A percentile compares a stretch with the other conserved stretches of the same genome.
These are phyloP conservation scores for Lasioglossum pauxillum DNA, from an alignment of 2,888 invertebrate species.

Conservation along the genomic window DNA sequence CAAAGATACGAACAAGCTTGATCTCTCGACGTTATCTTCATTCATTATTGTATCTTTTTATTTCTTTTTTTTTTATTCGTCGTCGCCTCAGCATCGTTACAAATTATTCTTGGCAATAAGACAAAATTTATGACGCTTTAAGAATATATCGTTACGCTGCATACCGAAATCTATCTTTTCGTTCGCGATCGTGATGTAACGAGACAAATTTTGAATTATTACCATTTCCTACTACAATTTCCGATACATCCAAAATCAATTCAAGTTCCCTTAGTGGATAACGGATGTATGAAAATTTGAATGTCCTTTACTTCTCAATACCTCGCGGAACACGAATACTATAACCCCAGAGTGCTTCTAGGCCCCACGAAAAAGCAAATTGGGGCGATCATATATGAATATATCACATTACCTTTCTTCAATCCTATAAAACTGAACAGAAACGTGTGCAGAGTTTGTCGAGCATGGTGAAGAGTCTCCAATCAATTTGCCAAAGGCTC, in stretches of 20 bases:
- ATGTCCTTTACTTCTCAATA: slow-evolving; percentile 66
- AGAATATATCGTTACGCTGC: slow-evolving; percentile 39
- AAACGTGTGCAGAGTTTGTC: slow-evolving; percentile 33
- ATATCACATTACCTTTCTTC: slow-evolving; percentile 80
- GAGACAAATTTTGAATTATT: slow-evolving; percentile 77
- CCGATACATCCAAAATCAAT: slow-evolving; percentile 61
- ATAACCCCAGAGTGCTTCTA: slow-evolving; percentile 81
- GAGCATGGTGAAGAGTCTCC: slow-evolving; percentile 43
- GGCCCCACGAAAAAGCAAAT: slow-evolving; percentile 80
- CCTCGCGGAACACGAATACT: slow-evolving; percentile 74
- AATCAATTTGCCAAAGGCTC: slow-evolving; percentile 26
- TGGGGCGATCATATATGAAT: slow-evolving; percentile 76
- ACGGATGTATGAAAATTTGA: slow-evolving; percentile 68
- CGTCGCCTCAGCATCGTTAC: slow-evolving; percentile 49
- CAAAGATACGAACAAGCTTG: slow-evolving; percentile 47
- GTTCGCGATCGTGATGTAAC: slow-evolving; percentile 70
- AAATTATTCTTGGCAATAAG: slow-evolving; percentile 69
- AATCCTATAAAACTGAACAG: slow-evolving; percentile 51
- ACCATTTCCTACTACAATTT: slow-evolving; percentile 71
- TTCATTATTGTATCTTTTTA: slow-evolving; percentile 72
- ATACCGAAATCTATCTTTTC: slow-evolving; percentile 49
- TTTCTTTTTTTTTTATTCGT: slow-evolving; percentile 31
- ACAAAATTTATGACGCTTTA: slow-evolving; percentile 75
- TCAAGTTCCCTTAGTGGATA: slow-evolving; percentile 19
- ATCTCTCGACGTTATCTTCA: slow-evolving; percentile 73